Base-by-base conservation (phyloP, 1,140 invertebrate species). In the Panulirus ornatus region DNA sequence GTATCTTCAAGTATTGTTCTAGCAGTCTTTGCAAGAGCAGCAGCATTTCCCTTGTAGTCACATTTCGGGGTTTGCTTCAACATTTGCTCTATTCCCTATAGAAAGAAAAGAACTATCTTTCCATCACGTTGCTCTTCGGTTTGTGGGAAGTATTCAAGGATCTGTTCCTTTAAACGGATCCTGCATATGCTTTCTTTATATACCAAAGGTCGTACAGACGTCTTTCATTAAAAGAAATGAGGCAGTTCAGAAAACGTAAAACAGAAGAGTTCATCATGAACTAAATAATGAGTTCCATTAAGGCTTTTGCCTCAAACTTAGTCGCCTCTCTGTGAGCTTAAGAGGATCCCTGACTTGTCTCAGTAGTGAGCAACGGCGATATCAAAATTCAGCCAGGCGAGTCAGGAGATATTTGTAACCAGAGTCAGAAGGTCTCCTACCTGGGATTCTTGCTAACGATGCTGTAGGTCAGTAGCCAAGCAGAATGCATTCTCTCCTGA, bases 391-490 rank as follows among this genome's bases (percentile, higher is more conserved):
- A 54, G 78, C 54, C 22, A 82, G 44, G 27, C 78, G 54, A 2
- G 51, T 82, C 78, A 82, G 44, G 44, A 54, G 78, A 47, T 82
- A 82, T 42, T 27, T 54, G 78, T 42, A 38, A 9, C 30, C 47
- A 44, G 16, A 30, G 5, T 38, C 42, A 54, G 54, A 30, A 54
- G 44, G 22, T 22, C 44, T 58, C 66, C 63, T 38, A 84, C 36
- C 1, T 70, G 34, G 5, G 19, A 71, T 70, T 71, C 36, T 71
- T 44, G n/a, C 34, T n/a, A 71, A 22, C 16, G 66, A 54, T 84
- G 36, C 83, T 84, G 83, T 71, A 84, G 83, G 38, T 84, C 83
- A 84, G 83, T 84, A 16, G 83, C 83, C 63, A 84, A 44, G n/a
- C 81, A 9, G 16, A 30, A 16, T 51, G 42, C 38, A 42, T 78